Percentiles rank a stretch among this genome's conserved stretches.
phyloP scores from a whole-genome alignment of 2,797 vertebrate genomes.

The Ceryle rudis region DNA sequence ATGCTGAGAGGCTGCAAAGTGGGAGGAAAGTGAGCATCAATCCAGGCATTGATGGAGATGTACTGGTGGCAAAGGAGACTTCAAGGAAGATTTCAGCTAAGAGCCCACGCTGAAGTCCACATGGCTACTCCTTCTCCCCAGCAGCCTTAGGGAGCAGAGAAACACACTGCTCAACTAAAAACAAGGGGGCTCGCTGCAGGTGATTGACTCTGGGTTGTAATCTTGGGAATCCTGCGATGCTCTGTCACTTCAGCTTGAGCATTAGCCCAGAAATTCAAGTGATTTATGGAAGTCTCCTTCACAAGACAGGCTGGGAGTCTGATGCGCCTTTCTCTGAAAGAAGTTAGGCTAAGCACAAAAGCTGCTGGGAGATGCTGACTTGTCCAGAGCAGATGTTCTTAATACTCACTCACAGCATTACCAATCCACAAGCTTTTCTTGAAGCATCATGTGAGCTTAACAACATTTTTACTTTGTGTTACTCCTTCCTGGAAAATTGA shows the following conservation, averaged over 20 bases:
- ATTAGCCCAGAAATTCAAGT: not conserved
- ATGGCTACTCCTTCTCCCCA: rapidly evolving
- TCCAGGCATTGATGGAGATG: rapidly evolving
- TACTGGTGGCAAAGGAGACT: not conserved
- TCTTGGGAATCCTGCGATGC: not conserved
- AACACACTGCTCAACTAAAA: not conserved
- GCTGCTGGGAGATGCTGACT: not conserved
- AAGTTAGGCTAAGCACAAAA: not conserved
- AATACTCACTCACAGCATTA: not conserved
- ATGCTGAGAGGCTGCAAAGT: not conserved
- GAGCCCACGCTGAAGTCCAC: rapidly evolving
- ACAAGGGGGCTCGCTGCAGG: rapidly evolving
- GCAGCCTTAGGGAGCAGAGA: not conserved
- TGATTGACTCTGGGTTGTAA: not conserved
- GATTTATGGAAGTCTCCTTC: not conserved
- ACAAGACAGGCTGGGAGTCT: rapidly evolving
- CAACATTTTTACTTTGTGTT: not conserved
- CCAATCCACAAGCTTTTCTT: not conserved
- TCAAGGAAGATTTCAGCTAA: not conserved
- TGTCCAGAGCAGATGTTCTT: not conserved
- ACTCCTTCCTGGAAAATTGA: not conserved
- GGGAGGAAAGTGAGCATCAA: not conserved
- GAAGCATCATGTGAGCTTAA: not conserved
- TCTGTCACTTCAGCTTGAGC: not conserved
- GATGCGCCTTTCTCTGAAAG: not conserved